Evolutionary conservation across 2,797 vertebrate genomes (phyloP).

Genomic region (Parotocinclus haroldoi): DNA sequence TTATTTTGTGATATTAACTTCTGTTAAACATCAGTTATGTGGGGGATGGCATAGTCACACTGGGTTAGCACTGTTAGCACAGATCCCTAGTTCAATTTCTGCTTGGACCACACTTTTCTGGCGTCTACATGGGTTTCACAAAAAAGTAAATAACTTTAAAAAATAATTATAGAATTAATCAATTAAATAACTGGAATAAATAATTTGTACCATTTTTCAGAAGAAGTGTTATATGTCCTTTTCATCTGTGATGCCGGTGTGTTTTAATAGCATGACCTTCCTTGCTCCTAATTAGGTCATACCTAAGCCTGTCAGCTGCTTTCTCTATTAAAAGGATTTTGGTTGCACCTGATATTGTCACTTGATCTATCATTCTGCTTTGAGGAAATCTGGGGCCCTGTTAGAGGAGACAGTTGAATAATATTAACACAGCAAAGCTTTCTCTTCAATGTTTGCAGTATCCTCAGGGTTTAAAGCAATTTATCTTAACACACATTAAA

Average conservation of each 20-base stretch:
- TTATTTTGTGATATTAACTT: no score
- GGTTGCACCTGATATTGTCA: conserved; percentile 51
- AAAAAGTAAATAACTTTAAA: no score
- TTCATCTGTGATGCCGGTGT: conserved; percentile 30
- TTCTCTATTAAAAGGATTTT: conserved; percentile 51
- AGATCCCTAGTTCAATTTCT: no score
- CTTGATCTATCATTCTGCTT: conserved; percentile 36
- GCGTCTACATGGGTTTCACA: no score
- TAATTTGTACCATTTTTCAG: no score
- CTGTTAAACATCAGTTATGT: no score
- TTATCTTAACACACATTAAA: background rate
- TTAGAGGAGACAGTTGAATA: conserved; percentile 1
- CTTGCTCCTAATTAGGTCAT: conserved; percentile 45
- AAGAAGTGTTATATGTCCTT: conserved; percentile 15
- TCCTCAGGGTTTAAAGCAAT: background rate
- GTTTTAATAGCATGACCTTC: conserved; percentile 49
- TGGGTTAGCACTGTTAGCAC: no score
- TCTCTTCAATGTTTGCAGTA: background rate
- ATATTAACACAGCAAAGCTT: background rate
- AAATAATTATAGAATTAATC: no score
- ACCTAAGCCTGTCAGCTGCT: conserved; percentile 46
- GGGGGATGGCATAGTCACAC: no score
- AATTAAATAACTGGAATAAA: no score
- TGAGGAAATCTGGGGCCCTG: conserved; percentile 18
- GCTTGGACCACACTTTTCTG: no score